Conservation (phyloP, 1,140 invertebrate genomes). For the Cydia pomonella region DNA sequence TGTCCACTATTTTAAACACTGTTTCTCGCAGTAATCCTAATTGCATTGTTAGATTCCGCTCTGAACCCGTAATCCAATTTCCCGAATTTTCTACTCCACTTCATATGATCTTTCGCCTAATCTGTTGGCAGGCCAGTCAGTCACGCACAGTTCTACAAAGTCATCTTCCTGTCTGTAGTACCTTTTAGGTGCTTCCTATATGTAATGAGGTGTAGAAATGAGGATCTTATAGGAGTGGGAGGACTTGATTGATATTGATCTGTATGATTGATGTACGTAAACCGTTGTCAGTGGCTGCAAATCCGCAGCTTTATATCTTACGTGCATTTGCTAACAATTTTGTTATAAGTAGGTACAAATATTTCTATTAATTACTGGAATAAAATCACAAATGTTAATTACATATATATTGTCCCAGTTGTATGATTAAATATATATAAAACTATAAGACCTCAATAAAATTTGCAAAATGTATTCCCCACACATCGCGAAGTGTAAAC, state of each 20-base stretch:
- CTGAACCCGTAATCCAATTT: too few species aligned
- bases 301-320: background rate
- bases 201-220: background rate
- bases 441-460: background rate
- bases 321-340: background rate
- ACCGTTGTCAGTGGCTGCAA: background rate
- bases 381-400: background rate
- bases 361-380: too few species aligned
- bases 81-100: too few species aligned
- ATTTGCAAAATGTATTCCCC: slow-evolving; percentile 32
- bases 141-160: too few species aligned
- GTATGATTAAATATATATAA: background rate
- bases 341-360: background rate
- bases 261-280: slow-evolving; percentile 1
- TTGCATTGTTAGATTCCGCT: too few species aligned
- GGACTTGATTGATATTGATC: background rate
- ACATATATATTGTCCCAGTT: background rate
- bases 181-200: too few species aligned
- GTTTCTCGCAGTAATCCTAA: too few species aligned
- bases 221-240: slow-evolving; percentile 6
- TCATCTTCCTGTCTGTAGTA: too few species aligned
- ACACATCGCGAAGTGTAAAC: slow-evolving; percentile 46
- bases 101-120: too few species aligned
- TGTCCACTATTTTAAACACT: too few species aligned
- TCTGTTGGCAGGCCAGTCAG: too few species aligned